Percentiles rank a stretch among this genome's conserved stretches.
These are phyloP conservation scores for Leptinotarsa defecta DNA, from an alignment of 1,140 invertebrate genomes.

Conservation along the genomic window DNA sequence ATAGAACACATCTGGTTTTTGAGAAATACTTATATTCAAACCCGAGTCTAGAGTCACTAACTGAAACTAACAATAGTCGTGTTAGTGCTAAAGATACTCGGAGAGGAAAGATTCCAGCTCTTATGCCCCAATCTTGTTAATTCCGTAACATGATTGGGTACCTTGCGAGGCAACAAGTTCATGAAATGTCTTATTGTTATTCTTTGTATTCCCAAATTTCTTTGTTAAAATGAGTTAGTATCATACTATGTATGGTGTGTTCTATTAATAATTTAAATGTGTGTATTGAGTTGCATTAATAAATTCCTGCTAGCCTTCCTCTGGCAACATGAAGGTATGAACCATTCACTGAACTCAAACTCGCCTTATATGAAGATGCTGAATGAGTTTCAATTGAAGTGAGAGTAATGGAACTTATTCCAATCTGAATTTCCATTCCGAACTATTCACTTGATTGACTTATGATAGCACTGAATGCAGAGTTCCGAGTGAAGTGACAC, in stretches of 20 bases:
- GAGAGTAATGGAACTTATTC: too few species aligned
- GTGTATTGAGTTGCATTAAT: neutral
- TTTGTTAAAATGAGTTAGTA: too few species aligned
- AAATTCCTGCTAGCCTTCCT: conserved; percentile 63
- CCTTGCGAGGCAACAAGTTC: conserved; percentile 50
- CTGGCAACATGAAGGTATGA: conserved; percentile 66
- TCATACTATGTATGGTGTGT: too few species aligned
- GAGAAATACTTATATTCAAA: neutral
- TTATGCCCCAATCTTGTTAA: conserved; percentile 50
- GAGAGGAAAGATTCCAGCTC: conserved; percentile 55
- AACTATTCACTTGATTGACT: conserved; percentile 40
- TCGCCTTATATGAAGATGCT: too few species aligned
- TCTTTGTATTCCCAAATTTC: neutral
- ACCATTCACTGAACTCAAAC: conserved; percentile 39
- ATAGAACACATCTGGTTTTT: neutral
- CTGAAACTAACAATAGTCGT: conserved; percentile 37
- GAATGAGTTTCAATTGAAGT: too few species aligned
- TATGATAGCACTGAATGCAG: conserved; percentile 12
- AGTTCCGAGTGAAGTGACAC: conserved; percentile 42
- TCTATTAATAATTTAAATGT: too few species aligned
- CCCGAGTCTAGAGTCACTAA: conserved; percentile 55
- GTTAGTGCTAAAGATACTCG: conserved; percentile 55
- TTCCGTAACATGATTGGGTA: conserved; percentile 42
- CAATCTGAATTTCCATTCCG: neutral
- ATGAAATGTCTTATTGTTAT: neutral